Base-by-base conservation (phyloP, 2,888 invertebrate species). In the Tanypteryx hageni region DNA sequence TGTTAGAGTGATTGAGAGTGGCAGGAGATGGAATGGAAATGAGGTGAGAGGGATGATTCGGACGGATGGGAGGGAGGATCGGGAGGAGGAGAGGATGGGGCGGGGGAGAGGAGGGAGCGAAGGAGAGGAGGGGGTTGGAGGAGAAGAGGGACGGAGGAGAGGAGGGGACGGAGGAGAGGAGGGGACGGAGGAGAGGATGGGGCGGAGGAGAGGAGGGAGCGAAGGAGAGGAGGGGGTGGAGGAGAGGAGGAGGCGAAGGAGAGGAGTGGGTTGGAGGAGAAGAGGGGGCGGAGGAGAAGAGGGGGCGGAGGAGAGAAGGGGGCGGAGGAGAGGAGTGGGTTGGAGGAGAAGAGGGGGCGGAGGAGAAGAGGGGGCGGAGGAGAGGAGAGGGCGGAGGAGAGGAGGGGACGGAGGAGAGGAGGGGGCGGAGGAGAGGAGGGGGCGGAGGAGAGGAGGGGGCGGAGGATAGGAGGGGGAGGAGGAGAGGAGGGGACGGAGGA, bases 21-120 rank as follows among this genome's bases (percentile, higher is more conserved):
- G 76, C 76, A 76, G 76, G 76, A 76, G 76, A 76, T 76, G 76
- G 76, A 76, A 76, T 76, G 27, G 76, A 27, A 76, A 76, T 76
- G 76, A 76, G 76, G 76, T 27, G 76, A 76, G 76, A 76, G 76
- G 22, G 76, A 44, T 44, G 76, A 2, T 76, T 76, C 76, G 22
- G 27, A 22, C 27, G 76, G 22, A 76, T 0, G 68, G n/a, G 11
- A 64, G n/a, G 10, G 5, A 64, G 18, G 76, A 76, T 76, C 27
- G 22, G 22, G 27, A 27, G 76, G 76, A 27, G 22, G 68, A 64
- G n/a, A 64, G 9, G 16, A 68, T 18, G 68, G 18, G 68, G 16
- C 16, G 16, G 64, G 14, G 64, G 16, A 7, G 64, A 16, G 64
- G n/a, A 2, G n/a, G 16, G n/a, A 61, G 3, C 13, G 9, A 61